Evolutionary conservation across 2,113 vertebrate species (phyloP), one percentile per base, ranked within the genome.

Genomic region (Rhizomys pruinosus): DNA sequence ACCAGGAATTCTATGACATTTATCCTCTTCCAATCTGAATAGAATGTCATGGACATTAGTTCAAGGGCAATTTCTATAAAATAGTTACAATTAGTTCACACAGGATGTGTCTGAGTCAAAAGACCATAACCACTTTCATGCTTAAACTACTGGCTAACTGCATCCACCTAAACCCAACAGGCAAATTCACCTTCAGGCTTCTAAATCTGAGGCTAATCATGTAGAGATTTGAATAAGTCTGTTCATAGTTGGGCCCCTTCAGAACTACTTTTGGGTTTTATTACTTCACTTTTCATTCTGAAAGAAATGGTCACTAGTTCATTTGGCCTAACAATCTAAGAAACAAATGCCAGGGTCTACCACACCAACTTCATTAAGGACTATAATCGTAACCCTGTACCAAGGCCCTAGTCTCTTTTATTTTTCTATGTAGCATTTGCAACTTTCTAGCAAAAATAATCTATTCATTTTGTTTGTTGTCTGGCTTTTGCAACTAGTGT

Each of bases 121-220:
- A 93, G 71, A 84, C 93, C 72, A 81, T 19, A 91, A 34, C 55
- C n/a, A 91, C 72, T 93, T 93, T 42, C 66, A 77, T 64, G 55
- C 61, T 92, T 80, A 81, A 90, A 87, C n/a, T 76, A 6, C 72
- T 34, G 7, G 76, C 32, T 88, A 81, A 88, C 63, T 92, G 85
- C 3, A 66, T 34, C 74, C 27, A 64, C 74, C 29, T 52, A 69
- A 94, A 92, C 22, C 61, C 34, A 72, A 37, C 7, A 81, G 68
- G 34, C 34, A 74, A 90, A 81, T 77, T 95, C 73, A 92, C 68
- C 76, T 92, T 90, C 77, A 93, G 90, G 44, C 34, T 87, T 84
- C 66, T 7, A 87, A 95, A 72, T 59, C n/a, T 37, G 71, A 92
- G 86, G 77, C 23, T 44, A 69, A 42, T 92, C 61, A 37, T 22